Percentiles rank a stretch among this genome's conserved stretches.
Conservation (phyloP, 1,140 invertebrate species). For the Goniozus legneri region DNA sequence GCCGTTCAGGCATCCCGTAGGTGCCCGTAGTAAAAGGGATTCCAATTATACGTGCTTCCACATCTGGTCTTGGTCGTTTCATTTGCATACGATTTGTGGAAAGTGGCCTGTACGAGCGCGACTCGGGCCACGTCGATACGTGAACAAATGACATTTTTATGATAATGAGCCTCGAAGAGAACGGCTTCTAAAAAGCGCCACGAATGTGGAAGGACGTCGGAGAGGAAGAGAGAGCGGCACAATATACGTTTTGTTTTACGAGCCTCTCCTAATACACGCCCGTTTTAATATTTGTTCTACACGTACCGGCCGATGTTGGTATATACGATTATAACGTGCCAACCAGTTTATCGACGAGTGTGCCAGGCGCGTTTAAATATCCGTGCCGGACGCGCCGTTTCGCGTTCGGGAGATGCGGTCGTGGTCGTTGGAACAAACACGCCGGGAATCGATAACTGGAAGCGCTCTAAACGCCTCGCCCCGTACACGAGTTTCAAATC, state of each 20-base stretch:
- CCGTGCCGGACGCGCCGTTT: too few relatives aligned
- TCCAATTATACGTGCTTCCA: slow-evolving; percentile 38
- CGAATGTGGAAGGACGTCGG: too few relatives aligned
- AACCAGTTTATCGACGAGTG: slow-evolving; percentile 14
- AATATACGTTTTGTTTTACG: slow-evolving; percentile 38
- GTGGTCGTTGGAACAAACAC: too few relatives aligned
- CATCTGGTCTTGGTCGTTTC: slow-evolving; percentile 33
- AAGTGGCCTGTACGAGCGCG: slow-evolving; percentile 17
- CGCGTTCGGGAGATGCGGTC: too few relatives aligned
- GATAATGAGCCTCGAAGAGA: slow-evolving; percentile 33
- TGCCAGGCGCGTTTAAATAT: slow-evolving; percentile 24
- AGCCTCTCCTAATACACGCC: slow-evolving; percentile 26
- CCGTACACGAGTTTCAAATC: too few relatives aligned
- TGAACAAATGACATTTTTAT: slow-evolving; percentile 43
- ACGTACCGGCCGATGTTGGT: slow-evolving; percentile 5
- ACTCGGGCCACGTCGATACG: too few relatives aligned
- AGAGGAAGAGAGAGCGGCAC: too few relatives aligned
- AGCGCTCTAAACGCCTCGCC: too few relatives aligned
- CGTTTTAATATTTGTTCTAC: slow-evolving; percentile 40
- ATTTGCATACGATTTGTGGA: slow-evolving; percentile 41
- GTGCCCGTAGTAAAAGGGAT: slow-evolving; percentile 9
- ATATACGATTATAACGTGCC: slow-evolving; percentile 11
- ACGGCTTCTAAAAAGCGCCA: background rate
- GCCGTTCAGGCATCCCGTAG: too few relatives aligned
- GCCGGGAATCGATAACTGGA: too few relatives aligned